phyloP scores from a whole-genome alignment of 2,888 invertebrate species.

The Drosophila bunnanda region DNA sequence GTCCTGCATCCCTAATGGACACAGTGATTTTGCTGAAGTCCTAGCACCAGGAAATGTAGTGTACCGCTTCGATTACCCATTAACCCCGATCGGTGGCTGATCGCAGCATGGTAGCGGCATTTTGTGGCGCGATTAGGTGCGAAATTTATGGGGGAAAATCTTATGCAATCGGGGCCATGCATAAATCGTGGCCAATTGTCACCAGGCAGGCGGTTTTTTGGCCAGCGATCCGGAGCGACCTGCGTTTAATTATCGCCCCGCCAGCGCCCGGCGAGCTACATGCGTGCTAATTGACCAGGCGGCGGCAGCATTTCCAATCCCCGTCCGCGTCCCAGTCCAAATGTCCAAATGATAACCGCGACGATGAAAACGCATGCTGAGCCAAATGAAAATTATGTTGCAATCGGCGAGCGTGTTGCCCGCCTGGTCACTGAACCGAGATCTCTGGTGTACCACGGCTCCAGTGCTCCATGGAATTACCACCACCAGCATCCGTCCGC shows the following conservation, averaged over 20 bases:
- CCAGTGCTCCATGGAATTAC: slow-evolving; percentile 8
- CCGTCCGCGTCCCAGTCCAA: slow-evolving; percentile 25
- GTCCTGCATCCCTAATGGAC: too few relatives aligned
- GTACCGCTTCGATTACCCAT: slow-evolving; percentile 35
- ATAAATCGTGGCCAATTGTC: slow-evolving; percentile 76
- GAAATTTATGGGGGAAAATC: slow-evolving; percentile 74
- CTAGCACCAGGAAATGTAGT: slow-evolving; percentile 25
- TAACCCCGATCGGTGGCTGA: slow-evolving; percentile 45
- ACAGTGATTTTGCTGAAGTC: slow-evolving; percentile 5
- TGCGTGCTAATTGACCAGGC: slow-evolving; percentile 80
- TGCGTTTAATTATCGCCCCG: slow-evolving; percentile 69
- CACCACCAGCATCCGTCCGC: slow-evolving; percentile 34
- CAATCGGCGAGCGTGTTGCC: slow-evolving; percentile 55
- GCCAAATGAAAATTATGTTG: slow-evolving; percentile 76
- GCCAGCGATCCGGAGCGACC: slow-evolving; percentile 30
- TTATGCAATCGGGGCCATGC: slow-evolving; percentile 61
- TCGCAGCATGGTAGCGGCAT: slow-evolving; percentile 68
- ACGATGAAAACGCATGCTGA: slow-evolving; percentile 77
- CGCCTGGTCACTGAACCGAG: slow-evolving; percentile 60
- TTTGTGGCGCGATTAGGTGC: slow-evolving; percentile 70
- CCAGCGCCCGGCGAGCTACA: slow-evolving; percentile 70
- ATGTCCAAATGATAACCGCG: slow-evolving; percentile 69
- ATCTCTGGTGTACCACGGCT: slow-evolving; percentile 28
- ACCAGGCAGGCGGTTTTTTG: slow-evolving; percentile 55
- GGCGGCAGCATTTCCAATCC: slow-evolving; percentile 23